phyloP scores from a whole-genome alignment of 1,140 invertebrate species.

The Trypoxylus dichotomus region DNA sequence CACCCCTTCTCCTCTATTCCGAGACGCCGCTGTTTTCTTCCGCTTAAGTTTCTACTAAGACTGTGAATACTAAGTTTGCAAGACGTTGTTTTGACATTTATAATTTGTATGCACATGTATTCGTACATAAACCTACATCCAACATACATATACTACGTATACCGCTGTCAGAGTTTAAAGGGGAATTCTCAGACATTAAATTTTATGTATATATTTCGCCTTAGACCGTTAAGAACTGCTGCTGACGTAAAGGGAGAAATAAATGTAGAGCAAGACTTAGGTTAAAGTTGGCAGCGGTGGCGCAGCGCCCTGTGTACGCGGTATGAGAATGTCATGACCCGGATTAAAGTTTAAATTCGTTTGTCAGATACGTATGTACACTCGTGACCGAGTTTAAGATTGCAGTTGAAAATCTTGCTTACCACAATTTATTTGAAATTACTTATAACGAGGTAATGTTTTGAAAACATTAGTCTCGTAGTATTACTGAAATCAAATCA shows the following conservation, averaged over 20 bases:
- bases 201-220: neutral
- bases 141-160: neutral
- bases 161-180: neutral
- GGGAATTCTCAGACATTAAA: neutral
- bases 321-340: neutral
- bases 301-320: neutral
- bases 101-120: neutral
- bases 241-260: neutral
- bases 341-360: conserved; percentile 7
- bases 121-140: no score
- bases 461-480: no score
- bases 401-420: no score
- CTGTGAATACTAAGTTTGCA: neutral
- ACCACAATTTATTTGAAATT: no score
- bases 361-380: neutral
- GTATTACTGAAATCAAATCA: no score
- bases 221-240: conserved; percentile 2
- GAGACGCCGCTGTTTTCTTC: neutral
- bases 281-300: neutral
- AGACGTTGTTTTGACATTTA: conserved; percentile 7
- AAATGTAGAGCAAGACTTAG: neutral
- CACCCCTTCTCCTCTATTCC: neutral
- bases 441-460: no score
- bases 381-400: neutral
- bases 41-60: neutral